Evolutionary conservation across 2,113 vertebrate species (phyloP).

Genomic region (Salvator merianae): DNA sequence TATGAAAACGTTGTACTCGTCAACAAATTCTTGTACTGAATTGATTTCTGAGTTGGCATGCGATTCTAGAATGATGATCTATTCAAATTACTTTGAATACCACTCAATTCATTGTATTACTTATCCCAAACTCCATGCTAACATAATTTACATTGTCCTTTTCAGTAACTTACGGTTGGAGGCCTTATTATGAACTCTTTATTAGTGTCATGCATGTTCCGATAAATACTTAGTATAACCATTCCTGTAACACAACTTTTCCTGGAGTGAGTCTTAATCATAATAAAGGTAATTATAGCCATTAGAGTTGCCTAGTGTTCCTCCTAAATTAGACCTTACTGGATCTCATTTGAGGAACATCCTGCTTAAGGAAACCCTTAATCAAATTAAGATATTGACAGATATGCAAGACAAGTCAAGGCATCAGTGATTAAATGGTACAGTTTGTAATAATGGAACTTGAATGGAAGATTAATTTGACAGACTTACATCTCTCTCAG

Average conservation of each 20-base stretch:
- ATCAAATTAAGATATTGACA: constrained; percentile 23
- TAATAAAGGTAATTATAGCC: constrained; percentile 18
- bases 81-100: not conserved
- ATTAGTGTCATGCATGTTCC: not conserved
- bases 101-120: not conserved
- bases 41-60: not conserved
- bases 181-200: constrained; percentile 15
- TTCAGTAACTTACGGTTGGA: not conserved
- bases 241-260: constrained; percentile 25
- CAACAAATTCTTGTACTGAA: not conserved
- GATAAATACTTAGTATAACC: constrained; percentile 3
- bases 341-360: not conserved
- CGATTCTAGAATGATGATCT: not conserved
- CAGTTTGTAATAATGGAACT: not conserved
- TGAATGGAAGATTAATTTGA: constrained; percentile 8
- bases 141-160: not conserved
- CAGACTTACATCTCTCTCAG: not conserved
- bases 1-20: not conserved
- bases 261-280: constrained; percentile 25
- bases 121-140: not conserved
- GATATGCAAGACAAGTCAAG: constrained; percentile 25
- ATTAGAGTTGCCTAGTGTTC: constrained; percentile 19
- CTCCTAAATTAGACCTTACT: constrained; percentile 3
- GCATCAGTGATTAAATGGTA: constrained; percentile 16
- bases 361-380: constrained; percentile 2